phyloP scores from a whole-genome alignment of 2,888 invertebrate genomes.

The Dryadula phaetusa region DNA sequence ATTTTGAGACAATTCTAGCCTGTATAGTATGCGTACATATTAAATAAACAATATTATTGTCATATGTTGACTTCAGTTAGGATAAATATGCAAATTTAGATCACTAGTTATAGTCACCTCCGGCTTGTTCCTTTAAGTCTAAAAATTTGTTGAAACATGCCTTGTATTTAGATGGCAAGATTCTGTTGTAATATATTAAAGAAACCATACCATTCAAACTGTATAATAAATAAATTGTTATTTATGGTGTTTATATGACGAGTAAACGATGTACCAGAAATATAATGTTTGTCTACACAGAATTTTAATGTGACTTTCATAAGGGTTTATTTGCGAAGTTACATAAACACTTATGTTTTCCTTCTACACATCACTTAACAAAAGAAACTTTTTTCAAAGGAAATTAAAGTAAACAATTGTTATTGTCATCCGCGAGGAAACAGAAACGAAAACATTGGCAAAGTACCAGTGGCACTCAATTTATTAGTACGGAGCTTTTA shows the following conservation, averaged over 20 bases:
- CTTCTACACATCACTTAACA: slow-evolving; percentile 35
- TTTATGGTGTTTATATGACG: neutral
- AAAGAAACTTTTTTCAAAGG: slow-evolving; percentile 42
- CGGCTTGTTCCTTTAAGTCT: neutral
- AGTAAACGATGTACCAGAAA: neutral
- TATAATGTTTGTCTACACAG: neutral
- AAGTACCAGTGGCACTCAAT: slow-evolving; percentile 53
- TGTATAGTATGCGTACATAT: slow-evolving; percentile 13
- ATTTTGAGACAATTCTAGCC: slow-evolving; percentile 29
- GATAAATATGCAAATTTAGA: slow-evolving; percentile 8
- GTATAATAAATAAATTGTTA: neutral
- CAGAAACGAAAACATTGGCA: slow-evolving; percentile 42
- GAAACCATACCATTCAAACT: neutral
- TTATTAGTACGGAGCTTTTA: slow-evolving; percentile 70
- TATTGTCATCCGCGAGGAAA: slow-evolving; percentile 39
- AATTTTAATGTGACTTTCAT: neutral
- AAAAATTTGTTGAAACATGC: neutral
- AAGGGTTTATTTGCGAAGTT: neutral
- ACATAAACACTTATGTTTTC: slow-evolving; percentile 32
- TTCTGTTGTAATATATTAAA: neutral
- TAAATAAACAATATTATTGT: slow-evolving; percentile 22
- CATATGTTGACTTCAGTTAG: neutral
- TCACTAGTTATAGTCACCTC: neutral
- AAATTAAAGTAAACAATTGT: slow-evolving; percentile 47
- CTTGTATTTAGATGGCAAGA: neutral